These are phyloP conservation scores for Bujurquina vittata DNA, from an alignment of 2,113 vertebrate genomes.

Conservation along the genomic window DNA sequence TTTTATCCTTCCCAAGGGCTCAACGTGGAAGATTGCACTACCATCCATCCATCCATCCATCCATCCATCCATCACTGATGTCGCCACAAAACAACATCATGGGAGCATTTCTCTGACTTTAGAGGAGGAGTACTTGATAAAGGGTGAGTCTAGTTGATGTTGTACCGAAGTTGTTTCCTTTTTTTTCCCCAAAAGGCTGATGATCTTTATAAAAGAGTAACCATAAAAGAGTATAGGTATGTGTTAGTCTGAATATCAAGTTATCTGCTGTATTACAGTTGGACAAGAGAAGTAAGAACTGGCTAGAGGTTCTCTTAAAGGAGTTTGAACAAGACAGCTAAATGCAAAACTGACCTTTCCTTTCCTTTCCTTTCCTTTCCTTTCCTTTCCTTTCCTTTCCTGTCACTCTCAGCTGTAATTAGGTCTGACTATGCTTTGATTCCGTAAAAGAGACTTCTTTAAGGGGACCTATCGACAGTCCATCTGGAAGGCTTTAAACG, in stretches of 20 bases:
- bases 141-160: background rate
- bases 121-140: background rate
- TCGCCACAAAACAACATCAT: background rate
- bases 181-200: background rate
- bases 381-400: conserved; percentile 7
- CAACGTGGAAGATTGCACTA: background rate
- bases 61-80: background rate
- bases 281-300: background rate
- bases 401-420: conserved; percentile 50
- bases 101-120: background rate
- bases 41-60: background rate
- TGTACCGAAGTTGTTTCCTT: background rate
- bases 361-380: background rate
- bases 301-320: background rate
- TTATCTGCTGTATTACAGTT: background rate
- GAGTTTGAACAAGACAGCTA: too few relatives aligned
- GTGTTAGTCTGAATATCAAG: background rate
- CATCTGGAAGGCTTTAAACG: conserved; percentile 78
- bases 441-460: conserved; percentile 67
- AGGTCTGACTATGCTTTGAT: conserved; percentile 57
- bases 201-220: background rate
- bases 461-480: conserved; percentile 42
- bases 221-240: background rate
- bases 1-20: background rate
- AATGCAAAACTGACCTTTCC: background rate